phyloP scores from a whole-genome alignment of 2,113 vertebrate species.

The Xenopus borealis region DNA sequence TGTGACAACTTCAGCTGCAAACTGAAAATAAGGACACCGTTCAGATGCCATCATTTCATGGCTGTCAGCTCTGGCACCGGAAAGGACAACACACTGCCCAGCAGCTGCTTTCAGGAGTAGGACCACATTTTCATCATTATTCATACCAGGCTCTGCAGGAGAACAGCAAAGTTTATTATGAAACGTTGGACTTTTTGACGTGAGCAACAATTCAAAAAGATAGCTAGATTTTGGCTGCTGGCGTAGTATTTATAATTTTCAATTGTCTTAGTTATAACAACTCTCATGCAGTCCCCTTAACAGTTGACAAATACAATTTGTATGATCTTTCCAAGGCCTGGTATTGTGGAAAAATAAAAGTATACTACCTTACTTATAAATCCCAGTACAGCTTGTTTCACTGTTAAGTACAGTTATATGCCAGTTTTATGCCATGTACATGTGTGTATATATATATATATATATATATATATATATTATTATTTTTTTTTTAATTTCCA shows the following conservation, averaged over 20 bases:
- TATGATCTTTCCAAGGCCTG: slow-evolving; percentile 12
- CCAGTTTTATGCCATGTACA: background rate
- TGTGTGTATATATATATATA: too few relatives aligned
- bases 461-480: too few relatives aligned
- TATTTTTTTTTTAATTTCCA: too few relatives aligned
- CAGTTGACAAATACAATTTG: slow-evolving; percentile 39
- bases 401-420: background rate
- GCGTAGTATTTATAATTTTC: slow-evolving; percentile 37
- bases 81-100: slow-evolving; percentile 61
- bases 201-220: slow-evolving; percentile 39
- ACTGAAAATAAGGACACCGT: slow-evolving; percentile 59
- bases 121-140: slow-evolving; percentile 56
- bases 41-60: slow-evolving; percentile 64
- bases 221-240: slow-evolving; percentile 29
- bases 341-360: slow-evolving; percentile 6
- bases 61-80: slow-evolving; percentile 62
- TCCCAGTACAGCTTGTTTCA: background rate
- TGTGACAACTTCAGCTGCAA: slow-evolving; percentile 60
- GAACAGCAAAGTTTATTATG: slow-evolving; percentile 40
- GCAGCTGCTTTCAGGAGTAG: slow-evolving; percentile 59
- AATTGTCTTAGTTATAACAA: slow-evolving; percentile 39
- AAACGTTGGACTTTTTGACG: slow-evolving; percentile 32
- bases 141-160: slow-evolving; percentile 53
- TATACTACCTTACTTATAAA: background rate
- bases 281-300: slow-evolving; percentile 26